Evolutionary conservation across 2,888 invertebrate species (phyloP).

Genomic region (Drosophila neoperkinsi): DNA sequence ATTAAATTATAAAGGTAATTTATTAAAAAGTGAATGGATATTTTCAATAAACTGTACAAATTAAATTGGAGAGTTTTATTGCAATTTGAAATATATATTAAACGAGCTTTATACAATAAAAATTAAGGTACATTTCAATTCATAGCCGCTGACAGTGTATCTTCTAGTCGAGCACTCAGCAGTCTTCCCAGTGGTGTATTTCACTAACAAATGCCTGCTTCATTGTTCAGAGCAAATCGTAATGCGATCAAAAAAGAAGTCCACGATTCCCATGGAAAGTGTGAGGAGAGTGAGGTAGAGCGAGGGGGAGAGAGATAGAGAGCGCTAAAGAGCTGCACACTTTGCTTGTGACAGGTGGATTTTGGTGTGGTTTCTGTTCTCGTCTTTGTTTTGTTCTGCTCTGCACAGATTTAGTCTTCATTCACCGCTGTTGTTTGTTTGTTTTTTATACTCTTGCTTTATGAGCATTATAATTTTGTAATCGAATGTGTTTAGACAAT

Average conservation of each 20-base stretch:
- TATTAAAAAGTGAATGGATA: not conserved
- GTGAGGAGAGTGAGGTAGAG: slow-evolving; percentile 2
- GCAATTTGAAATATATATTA: not conserved
- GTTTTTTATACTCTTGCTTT: slow-evolving; percentile 10
- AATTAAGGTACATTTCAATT: not conserved
- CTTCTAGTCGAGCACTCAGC: not conserved
- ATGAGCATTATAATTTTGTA: not conserved
- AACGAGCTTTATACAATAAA: not conserved
- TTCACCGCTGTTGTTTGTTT: slow-evolving; percentile 35
- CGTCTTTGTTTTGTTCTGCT: slow-evolving; percentile 24
- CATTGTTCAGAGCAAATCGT: slow-evolving; percentile 2
- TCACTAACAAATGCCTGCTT: not conserved
- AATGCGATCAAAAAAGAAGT: slow-evolving; percentile 36
- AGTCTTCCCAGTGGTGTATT: not conserved
- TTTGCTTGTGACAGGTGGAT: slow-evolving; percentile 61
- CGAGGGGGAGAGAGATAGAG: not conserved
- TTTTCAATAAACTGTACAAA: not conserved
- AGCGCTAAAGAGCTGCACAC: slow-evolving; percentile 3
- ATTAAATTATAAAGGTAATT: not conserved
- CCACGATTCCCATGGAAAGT: slow-evolving; percentile 14
- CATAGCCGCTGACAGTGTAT: not conserved
- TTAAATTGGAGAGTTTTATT: not conserved
- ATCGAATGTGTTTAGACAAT: not conserved
- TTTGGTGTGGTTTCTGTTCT: slow-evolving; percentile 41
- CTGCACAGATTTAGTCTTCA: slow-evolving; percentile 32